These are phyloP conservation scores for Homalodisca vitripennis DNA, from an alignment of 1,140 invertebrate genomes.

Conservation along the genomic window DNA sequence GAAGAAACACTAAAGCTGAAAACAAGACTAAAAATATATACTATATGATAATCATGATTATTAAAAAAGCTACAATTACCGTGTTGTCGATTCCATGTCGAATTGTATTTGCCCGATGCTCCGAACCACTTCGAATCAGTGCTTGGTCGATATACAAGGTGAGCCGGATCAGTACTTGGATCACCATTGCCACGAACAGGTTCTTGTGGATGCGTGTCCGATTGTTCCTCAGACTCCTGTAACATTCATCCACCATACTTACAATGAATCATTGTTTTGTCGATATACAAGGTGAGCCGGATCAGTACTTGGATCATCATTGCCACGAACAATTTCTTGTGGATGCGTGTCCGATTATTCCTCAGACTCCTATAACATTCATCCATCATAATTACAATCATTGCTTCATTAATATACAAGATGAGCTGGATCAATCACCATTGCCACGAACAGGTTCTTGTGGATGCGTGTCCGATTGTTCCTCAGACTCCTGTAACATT, in stretches of 20 bases:
- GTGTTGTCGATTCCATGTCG: constrained; percentile 71
- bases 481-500: constrained; percentile 64
- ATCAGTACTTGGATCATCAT: constrained; percentile 83
- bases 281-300: constrained; percentile 81
- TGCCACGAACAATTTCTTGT: constrained; percentile 84
- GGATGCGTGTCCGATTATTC: constrained; percentile 84
- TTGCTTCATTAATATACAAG: constrained; percentile 80
- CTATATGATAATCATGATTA: too few relatives aligned
- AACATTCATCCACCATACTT: too few relatives aligned
- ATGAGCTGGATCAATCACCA: constrained; percentile 80
- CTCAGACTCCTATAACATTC: constrained; percentile 64
- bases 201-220: constrained; percentile 87
- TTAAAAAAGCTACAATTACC: constrained; percentile 52
- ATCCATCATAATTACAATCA: too few relatives aligned
- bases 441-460: constrained; percentile 83
- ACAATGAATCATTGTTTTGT: constrained; percentile 68
- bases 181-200: constrained; percentile 81
- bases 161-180: constrained; percentile 81
- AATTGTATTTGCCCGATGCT: constrained; percentile 31
- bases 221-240: constrained; percentile 79
- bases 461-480: constrained; percentile 88
- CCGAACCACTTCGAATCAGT: constrained; percentile 45
- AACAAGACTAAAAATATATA: too few relatives aligned
- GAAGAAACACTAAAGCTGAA: neutral
- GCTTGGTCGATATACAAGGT: constrained; percentile 84